Evolutionary conservation across 2,888 invertebrate species (phyloP).

Genomic region (Amitus sp.): DNA sequence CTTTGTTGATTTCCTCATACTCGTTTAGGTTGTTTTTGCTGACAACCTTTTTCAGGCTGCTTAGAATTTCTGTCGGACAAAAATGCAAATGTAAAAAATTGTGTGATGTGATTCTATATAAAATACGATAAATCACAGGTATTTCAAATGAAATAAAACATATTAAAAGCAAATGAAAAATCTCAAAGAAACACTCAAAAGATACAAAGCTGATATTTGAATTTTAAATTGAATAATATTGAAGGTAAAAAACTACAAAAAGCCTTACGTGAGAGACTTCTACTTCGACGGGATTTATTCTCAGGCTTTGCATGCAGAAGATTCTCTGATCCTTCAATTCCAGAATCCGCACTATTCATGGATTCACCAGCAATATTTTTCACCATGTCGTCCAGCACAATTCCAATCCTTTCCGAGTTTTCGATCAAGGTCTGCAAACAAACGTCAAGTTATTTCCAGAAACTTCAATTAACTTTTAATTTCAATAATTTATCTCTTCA

Average conservation of each 20-base stretch:
- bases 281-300: slow-evolving; percentile 82
- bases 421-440: slow-evolving; percentile 76
- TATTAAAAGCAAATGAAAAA: no score
- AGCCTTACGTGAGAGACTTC: slow-evolving; percentile 86
- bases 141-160: no score
- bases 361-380: slow-evolving; percentile 61
- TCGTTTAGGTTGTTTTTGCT: not conserved
- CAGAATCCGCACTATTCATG: slow-evolving; percentile 53
- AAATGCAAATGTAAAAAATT: not conserved
- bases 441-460: not conserved
- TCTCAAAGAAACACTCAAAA: no score
- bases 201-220: no score
- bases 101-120: no score
- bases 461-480: slow-evolving; percentile 1
- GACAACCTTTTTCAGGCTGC: not conserved
- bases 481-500: no score
- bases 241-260: no score
- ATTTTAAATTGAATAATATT: no score
- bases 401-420: slow-evolving; percentile 79
- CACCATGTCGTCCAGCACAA: slow-evolving; percentile 72
- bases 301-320: slow-evolving; percentile 66
- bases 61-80: not conserved
- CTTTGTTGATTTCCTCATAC: no score
- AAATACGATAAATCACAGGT: no score
- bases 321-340: slow-evolving; percentile 49